Evolutionary conservation across 2,797 vertebrate genomes (phyloP), one percentile per base, ranked within the genome.

Genomic region (Columba guinea): DNA sequence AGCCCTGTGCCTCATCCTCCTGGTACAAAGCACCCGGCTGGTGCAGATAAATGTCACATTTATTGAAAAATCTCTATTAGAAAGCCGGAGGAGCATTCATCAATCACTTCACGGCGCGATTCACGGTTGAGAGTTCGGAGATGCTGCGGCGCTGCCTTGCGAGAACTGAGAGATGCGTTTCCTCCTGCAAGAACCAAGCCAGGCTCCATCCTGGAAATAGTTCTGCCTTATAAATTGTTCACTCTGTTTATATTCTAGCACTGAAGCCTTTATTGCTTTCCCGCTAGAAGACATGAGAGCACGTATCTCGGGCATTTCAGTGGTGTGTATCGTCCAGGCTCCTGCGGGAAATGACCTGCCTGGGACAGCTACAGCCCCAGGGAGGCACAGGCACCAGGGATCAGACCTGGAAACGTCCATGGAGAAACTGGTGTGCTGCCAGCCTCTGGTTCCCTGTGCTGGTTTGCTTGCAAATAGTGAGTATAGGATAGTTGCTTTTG

Each of bases 31-130:
- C 41, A 23, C 28, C 9, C 13, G 3, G 12, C 26, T 27, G 35
- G 44, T 39, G 58, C 21, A 59, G 58, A 44, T 59, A 46, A 87
- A 84, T 8, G 2, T 15, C 48, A 27, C 4, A 0, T 70, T 86
- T 71, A 35, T 23, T 62, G 34, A 69, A 85, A 90, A 90, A 39
- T 13, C 4, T n/a, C 4, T 24, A 15, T 53, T 23, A 48, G 48
- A 85, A 70, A 92, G 24, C 34, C 2, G 0, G 17, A 30, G 59
- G 34, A 53, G 41, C 4, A 0, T 64, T 46, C 27, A 19, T 34
- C 3, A 2, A 19, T 37, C 3, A 2, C 46, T 93, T 56, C 30
- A 5, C 8, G 0, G 0, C 39, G 34, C 2, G 1, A 24, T 39
- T 79, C n/a, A 30, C 20, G 4, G 27, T 13, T 0, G 0, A 19